Evolutionary conservation across 2,888 invertebrate genomes (phyloP), one percentile per base, ranked within the genome.

Genomic region (Apamea epomidion): DNA sequence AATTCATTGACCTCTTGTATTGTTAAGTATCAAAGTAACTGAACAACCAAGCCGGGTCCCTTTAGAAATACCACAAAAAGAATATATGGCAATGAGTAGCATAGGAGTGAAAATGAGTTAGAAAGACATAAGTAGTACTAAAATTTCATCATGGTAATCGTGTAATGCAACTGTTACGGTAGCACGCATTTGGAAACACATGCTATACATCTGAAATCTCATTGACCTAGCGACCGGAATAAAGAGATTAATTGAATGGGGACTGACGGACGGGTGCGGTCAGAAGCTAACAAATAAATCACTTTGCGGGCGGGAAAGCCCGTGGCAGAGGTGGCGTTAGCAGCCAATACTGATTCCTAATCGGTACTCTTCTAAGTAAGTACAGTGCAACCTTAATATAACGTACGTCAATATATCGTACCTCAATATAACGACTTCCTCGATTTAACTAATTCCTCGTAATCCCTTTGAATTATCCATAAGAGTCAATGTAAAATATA

Each of bases 211-310:
- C 76, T 82, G 71, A 84, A 90, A 87, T 85, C 82, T 78, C 82
- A 69, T 77, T 85, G 89, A 86, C 86, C 87, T 85, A 84, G 80
- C 84, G 84, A 86, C 87, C 82, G 87, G 80, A 88, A 85, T 88
- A 88, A 81, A 82, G 84, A 89, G 83, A 87, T 86, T 85, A 90
- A 86, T 88, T 78, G 87, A 90, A 91, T 88, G 83, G 81, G 81
- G 84, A 86, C 90, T 90, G 89, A 85, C 89, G 90, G 87, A 81
- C 87, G 85, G 87, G 89, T 90, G 90, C 88, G 89, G 86, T 88
- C 88, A 90, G 89, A 84, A 88, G 88, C 82, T 86, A 88, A 88
- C 86, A 86, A 90, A 92, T 91, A 91, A 91, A 92, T 91, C 91
- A 91, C 87, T 79, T 81, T 80, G 76, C 79, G 51, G 42, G 54